Base-by-base conservation (phyloP, 2,113 vertebrate genomes). In the Silurus glanis region DNA sequence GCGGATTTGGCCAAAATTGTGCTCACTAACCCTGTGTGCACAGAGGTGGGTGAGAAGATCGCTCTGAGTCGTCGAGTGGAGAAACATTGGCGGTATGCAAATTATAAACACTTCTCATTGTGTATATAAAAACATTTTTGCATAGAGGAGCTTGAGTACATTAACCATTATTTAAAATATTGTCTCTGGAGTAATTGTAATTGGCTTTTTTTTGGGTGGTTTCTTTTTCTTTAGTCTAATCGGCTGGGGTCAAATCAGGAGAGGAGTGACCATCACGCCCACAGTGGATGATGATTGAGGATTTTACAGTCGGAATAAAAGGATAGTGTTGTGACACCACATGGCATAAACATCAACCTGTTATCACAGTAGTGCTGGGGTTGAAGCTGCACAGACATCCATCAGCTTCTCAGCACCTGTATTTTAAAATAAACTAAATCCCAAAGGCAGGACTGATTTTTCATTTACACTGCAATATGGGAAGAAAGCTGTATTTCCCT, bases 21-120 rank as follows among this genome's bases (percentile, higher is more conserved):
- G 87, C 94, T 99, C 21, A 99, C 98, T 80, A 99, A 99, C 91
- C 98, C 98, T 8, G 98, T 99, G 9, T 99, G 98, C 94, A 99
- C 98, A 16, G 98, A 99, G 95, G 97, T 99, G 51, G 98, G 97
- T 86, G 98, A 99, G 95, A 99, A 99, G 95, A 99, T 99, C 89
- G 98, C 98, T 28, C 96, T 99, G 86, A 99, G 98, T 91, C 95
- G 98, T 89, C 96, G 98, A 91, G 98, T 99, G 93, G 98, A 99
- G 92, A 99, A 99, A 91, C 98, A 99, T 75, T 99, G 98, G 98
- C 97, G 98, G 98, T 99, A 90, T 97, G 96, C 80, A 56, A 17
- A 23, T 47, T 49, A 71, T 45, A 19, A 49, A 51, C 49, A 23
- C 37, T 14, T 64, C 37, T 37, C 37, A 2, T 37, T 37, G 37